phyloP scores from a whole-genome alignment of 2,113 vertebrate species.

The Gallinago undulata region DNA sequence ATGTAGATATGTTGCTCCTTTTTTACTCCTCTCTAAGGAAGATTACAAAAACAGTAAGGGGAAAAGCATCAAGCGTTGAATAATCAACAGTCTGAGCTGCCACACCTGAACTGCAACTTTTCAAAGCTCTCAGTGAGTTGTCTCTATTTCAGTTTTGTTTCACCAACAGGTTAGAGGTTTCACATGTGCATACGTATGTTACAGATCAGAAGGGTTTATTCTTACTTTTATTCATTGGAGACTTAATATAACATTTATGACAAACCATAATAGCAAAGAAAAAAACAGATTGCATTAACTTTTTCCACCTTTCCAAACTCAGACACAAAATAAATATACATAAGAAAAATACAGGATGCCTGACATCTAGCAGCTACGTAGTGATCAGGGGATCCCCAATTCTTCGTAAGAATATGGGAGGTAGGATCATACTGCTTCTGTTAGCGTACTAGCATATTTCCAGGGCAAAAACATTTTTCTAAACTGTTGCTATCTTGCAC shows the following conservation, averaged over 20 bases:
- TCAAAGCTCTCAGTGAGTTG: neutral
- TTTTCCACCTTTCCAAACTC: neutral
- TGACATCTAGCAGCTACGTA: neutral
- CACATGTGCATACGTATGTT: neutral
- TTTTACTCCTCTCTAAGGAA: neutral
- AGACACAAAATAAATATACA: neutral
- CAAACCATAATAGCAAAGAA: neutral
- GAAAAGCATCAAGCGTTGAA: neutral
- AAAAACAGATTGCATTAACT: neutral
- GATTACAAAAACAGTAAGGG: neutral
- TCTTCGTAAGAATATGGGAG: neutral
- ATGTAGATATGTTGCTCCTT: neutral
- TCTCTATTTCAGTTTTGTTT: neutral
- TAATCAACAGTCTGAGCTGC: neutral
- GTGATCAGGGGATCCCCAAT: neutral
- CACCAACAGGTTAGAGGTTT: neutral
- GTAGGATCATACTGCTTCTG: neutral
- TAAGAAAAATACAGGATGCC: neutral
- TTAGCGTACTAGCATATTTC: neutral
- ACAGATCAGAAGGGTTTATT: neutral
- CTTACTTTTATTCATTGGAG: neutral
- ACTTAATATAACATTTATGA: neutral
- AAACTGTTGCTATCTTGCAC: neutral
- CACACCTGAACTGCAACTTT: neutral
- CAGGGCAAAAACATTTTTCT: neutral